Evolutionary conservation across 2,797 vertebrate genomes (phyloP).

Genomic region (Chrysocyon brachyurus): DNA sequence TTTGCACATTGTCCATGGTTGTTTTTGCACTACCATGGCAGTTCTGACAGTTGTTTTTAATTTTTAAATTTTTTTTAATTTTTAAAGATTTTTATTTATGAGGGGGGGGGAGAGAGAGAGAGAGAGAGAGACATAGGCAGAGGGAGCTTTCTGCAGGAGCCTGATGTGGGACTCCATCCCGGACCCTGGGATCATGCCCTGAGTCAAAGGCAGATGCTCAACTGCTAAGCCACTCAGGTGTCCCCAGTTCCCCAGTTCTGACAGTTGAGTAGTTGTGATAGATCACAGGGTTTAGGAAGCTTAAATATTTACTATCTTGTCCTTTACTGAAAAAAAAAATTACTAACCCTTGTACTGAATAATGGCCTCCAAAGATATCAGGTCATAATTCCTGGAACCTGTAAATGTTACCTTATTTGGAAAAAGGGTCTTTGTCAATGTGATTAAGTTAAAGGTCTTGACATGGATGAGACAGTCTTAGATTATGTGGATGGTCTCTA

Average conservation of each 20-base stretch:
- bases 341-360: not conserved
- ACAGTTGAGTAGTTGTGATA: not conserved
- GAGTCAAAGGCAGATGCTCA: too few species aligned
- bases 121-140: too few species aligned
- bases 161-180: too few species aligned
- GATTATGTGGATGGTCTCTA: not conserved
- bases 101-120: too few species aligned
- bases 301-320: not conserved
- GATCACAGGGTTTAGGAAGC: not conserved
- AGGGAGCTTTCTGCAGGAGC: too few species aligned
- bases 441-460: not conserved
- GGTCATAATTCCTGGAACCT: not conserved
- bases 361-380: not conserved
- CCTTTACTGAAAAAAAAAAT: not conserved
- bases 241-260: not conserved
- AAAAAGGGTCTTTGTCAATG: not conserved
- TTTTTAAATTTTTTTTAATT: too few species aligned
- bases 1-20: not conserved
- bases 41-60: not conserved
- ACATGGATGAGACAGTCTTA: not conserved
- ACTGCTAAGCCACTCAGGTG: too few species aligned
- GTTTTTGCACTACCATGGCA: not conserved
- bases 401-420: not conserved
- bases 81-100: too few species aligned
- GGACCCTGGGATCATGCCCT: too few species aligned